Conservation (phyloP, 2,113 vertebrate species). For the Xenopus tropicalis region UCB_Xtro_10.0 CM004451.2:30578501-30579000, state of each 20-base stretch:
- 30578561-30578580: constrained; percentile 32
- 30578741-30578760: constrained; percentile 51
- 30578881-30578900: constrained; percentile 19
- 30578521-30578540: constrained; percentile 43
- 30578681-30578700: constrained; percentile 51
- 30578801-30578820: constrained; percentile 42
- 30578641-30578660: constrained; percentile 48
- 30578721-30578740: constrained; percentile 53
- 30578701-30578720: constrained; percentile 53
- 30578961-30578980: too few species aligned
- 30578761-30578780: constrained; percentile 31
- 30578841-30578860: constrained; percentile 17
- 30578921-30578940: neutral
- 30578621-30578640: constrained; percentile 48
- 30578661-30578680: constrained; percentile 48
- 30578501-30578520: constrained; percentile 48
- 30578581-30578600: constrained; percentile 40
- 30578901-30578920: constrained; percentile 33
- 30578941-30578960: too few species aligned
- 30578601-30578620: constrained; percentile 55
- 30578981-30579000: too few species aligned
- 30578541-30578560: constrained; percentile 32
- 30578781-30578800: constrained; percentile 27
- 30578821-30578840: constrained; percentile 43
- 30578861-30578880: constrained; percentile 23